Base-by-base conservation (phyloP, 2,888 invertebrate genomes). In the Dicyrtomina minuta region DNA sequence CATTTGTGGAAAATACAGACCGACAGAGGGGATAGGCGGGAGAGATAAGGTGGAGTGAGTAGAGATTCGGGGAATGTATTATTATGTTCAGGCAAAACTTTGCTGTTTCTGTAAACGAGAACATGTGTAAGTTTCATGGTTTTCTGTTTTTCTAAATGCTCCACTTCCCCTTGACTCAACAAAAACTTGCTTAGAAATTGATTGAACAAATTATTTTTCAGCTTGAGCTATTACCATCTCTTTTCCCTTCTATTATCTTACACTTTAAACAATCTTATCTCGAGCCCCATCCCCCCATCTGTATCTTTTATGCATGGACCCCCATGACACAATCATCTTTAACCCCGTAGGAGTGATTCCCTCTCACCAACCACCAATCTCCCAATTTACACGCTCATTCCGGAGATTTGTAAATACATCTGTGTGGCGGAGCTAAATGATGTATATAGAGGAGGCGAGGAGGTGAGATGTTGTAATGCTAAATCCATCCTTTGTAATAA, bases 141-240 rank as follows among this genome's bases (percentile, higher is more conserved):
- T 69, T 17, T 69, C 64, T 43, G 68, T 62, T 68, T 68, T 68
- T 62, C 56, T 27, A 55, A 62, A 55, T 61, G 56, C 62, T 56
- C 46, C 62, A 68, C 68, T 62, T 64, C 64, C 49, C 33, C 44
- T 49, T 17, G 26, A 24, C 62, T 64, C 53, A 5, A 10, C 24
- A 27, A 20, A 26, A 62, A 70, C 70, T 65, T 68, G 65, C 66
- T 69, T 71, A 71, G 68, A 71, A 71, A 71, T 65, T 68, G 68
- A 68, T 61, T 68, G 68, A 68, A 64, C 60, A 71, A 71, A 71
- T 71, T 71, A 68, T 71, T 71, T 71, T 68, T 68, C 65, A 71
- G 66, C 66, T 53, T 51, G 51, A 64, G 17, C 49, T 64, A 64
- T 64, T 64, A 64, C 13, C 46, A 46, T 46, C 3, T 17, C 13